Evolutionary conservation across 92 coral and sea anemone genomes (phyloP).

Genomic region (Micromussa lordhowensis): DNA sequence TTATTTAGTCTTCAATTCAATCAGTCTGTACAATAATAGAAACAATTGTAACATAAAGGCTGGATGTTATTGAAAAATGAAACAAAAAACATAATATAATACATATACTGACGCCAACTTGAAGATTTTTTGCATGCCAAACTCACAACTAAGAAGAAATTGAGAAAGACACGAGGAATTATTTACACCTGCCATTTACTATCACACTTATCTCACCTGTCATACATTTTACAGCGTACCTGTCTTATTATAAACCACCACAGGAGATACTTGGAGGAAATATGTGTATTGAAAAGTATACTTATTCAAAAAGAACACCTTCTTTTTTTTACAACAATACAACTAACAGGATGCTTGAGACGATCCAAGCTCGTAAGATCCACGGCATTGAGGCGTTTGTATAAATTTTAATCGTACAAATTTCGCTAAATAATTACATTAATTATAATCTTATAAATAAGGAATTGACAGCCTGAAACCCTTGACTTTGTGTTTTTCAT

Average conservation of each 20-base stretch:
- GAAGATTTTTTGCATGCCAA: background rate
- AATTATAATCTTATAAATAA: conserved; percentile 21
- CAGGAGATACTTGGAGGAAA: background rate
- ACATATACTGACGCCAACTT: background rate
- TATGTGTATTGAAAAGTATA: background rate
- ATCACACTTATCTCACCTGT: conserved; percentile 32
- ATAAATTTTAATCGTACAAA: background rate
- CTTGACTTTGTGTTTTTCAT: background rate
- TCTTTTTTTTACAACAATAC: background rate
- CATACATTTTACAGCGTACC: background rate
- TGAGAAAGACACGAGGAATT: conserved; percentile 5
- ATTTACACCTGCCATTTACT: conserved; percentile 29
- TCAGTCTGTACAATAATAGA: conserved; percentile 9
- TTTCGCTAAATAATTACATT: conserved; percentile 22
- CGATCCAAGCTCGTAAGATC: background rate
- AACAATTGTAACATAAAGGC: background rate
- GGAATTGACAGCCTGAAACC: conserved; percentile 12
- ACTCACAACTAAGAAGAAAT: background rate
- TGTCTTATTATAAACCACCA: background rate
- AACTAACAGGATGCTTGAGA: background rate
- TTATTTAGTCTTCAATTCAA: conserved; percentile 27
- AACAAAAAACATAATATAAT: background rate
- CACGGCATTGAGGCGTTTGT: background rate
- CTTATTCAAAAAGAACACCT: background rate
- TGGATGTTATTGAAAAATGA: background rate